Evolutionary conservation across 2,797 vertebrate genomes (phyloP), one percentile per base, ranked within the genome.

Genomic region (Fundulus diaphanus): DNA sequence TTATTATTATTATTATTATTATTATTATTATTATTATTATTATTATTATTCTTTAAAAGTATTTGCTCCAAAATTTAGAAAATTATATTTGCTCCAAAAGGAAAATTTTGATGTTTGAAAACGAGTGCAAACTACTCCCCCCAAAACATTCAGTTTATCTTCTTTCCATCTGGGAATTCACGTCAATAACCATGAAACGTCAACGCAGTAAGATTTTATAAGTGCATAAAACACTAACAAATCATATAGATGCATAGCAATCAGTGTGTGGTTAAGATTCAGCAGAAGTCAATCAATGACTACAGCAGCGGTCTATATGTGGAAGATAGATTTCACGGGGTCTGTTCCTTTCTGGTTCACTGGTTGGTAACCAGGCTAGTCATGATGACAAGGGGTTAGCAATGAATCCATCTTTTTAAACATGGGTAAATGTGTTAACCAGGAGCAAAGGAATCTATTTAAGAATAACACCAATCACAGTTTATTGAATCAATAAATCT

Each of bases 251-350:
- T 5, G 11, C 76, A 81, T 42, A 79, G 70, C 33, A 82, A 81
- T 89, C 82, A 57, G 37, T 73, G 59, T 52, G 59, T 40, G 46
- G 24, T 51, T 74, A 29, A 66, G 15, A n/a, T 42, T 12, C 13
- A 87, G 82, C 73, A 57, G 24, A 59, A 35, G 65, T 20, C 48
- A 54, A 78, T 87, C 79, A 85, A 85, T 88, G 70, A 82, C 77
- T 63, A 68, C 42, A 7, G 46, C 3, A 7, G 73, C 73, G 48
- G 29, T n/a, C n/a, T 15, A 15, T 66, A 69, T 67, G 57, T 70
- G 48, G 33, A 70, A 37, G 63, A 86, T 80, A 76, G 85, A 77
- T 87, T 63, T 78, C n/a, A 78, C 68, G 73, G 5, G 12, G 37
- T 42, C 35, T 65, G 22, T 29, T 65, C 11, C 22, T 65, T 42